phyloP scores from a whole-genome alignment of 2,797 vertebrate species.

The Percopsis omiscomaycus region DNA sequence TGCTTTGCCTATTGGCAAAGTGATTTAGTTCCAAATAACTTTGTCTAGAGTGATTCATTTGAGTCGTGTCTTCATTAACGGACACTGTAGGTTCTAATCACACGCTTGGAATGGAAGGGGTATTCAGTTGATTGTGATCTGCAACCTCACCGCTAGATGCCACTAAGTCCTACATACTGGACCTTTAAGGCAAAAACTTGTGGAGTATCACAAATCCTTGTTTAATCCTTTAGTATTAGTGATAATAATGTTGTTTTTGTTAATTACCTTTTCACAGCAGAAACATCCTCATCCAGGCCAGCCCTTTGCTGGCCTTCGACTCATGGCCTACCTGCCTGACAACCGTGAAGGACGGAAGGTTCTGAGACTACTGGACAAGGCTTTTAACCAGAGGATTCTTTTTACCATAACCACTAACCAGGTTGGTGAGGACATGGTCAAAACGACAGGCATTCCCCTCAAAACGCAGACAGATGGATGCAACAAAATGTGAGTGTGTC shows the following conservation, averaged over 20 bases:
- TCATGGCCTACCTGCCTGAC: slow-evolving; percentile 63
- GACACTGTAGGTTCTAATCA: too few species aligned
- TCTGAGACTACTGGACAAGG: slow-evolving; percentile 53
- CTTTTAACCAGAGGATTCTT: slow-evolving; percentile 60
- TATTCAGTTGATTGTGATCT: too few species aligned
- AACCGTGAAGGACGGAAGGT: slow-evolving; percentile 56
- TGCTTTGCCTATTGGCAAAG: too few species aligned
- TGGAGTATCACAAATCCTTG: too few species aligned
- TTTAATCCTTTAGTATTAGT: too few species aligned
- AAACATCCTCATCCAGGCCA: slow-evolving; percentile 68
- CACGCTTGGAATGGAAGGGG: too few species aligned
- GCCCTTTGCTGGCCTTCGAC: slow-evolving; percentile 43
- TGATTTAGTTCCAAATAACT: too few species aligned
- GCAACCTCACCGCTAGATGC: too few species aligned
- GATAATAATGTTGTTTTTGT: background rate
- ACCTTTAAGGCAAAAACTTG: too few species aligned
- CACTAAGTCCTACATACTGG: too few species aligned
- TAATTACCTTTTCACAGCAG: slow-evolving; percentile 43
- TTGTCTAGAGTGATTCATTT: too few species aligned
- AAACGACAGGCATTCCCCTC: slow-evolving; percentile 54
- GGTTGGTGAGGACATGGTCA: slow-evolving; percentile 49
- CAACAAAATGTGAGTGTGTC: slow-evolving; percentile 40
- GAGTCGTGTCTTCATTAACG: too few species aligned
- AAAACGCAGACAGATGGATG: slow-evolving; percentile 53
- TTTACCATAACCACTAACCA: slow-evolving; percentile 61